Conservation (phyloP, 92 coral and sea anemone genomes). For the Nematostella vectensis region DNA sequence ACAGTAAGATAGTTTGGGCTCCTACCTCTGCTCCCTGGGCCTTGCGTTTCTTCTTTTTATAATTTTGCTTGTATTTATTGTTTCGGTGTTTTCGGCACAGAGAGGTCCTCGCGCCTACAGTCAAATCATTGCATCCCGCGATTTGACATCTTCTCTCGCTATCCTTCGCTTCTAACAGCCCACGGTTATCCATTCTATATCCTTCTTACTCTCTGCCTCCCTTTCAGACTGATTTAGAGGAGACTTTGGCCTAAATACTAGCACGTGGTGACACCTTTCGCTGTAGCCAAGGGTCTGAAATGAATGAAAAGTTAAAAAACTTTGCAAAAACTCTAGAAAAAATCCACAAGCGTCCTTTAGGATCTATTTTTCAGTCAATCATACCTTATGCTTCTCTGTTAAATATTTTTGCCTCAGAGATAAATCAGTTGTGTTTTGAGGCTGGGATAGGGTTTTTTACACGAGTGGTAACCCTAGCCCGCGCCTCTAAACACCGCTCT, state of each 20-base stretch:
- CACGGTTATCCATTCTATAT: constrained; percentile 48
- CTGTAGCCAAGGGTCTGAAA: constrained; percentile 22
- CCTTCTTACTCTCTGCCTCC: not conserved
- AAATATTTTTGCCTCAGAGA: not conserved
- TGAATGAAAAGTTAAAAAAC: constrained; percentile 52
- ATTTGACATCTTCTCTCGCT: constrained; percentile 73
- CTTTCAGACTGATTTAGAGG: constrained; percentile 8
- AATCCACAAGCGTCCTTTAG: not conserved
- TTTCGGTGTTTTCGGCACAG: constrained; percentile 96
- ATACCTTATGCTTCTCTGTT: not conserved
- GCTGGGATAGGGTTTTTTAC: constrained; percentile 12
- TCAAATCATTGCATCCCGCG: constrained; percentile 83
- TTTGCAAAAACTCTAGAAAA: constrained; percentile 30
- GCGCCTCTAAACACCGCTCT: constrained; percentile 26
- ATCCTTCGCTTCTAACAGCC: constrained; percentile 21
- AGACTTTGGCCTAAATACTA: constrained; percentile 13
- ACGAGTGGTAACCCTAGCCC: constrained; percentile 18
- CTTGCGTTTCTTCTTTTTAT: constrained; percentile 89
- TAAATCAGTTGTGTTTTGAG: not conserved
- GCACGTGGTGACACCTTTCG: constrained; percentile 53
- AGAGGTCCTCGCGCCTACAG: constrained; percentile 82
- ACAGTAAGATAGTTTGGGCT: not conserved
- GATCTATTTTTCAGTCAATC: constrained; percentile 2
- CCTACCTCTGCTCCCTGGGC: constrained; percentile 72
- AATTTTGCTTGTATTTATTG: constrained; percentile 96